These are phyloP conservation scores for Mixornis gularis DNA, from an alignment of 2,113 vertebrate genomes.

Conservation along the genomic window DNA sequence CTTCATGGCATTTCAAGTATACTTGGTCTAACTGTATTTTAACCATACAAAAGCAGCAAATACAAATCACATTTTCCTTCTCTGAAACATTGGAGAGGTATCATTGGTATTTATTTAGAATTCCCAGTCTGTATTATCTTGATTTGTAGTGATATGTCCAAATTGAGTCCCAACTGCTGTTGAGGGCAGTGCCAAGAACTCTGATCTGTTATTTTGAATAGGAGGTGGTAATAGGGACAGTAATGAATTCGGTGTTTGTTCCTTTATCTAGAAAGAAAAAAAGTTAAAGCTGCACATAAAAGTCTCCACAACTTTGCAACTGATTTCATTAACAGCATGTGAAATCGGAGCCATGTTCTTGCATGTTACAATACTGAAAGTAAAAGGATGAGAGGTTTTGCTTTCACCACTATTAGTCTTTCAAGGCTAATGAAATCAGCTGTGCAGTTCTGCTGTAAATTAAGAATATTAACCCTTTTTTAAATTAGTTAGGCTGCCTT, in stretches of 20 bases:
- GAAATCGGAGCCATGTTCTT: not conserved
- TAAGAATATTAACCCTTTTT: not conserved
- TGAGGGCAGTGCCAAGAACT: slow-evolving; percentile 53
- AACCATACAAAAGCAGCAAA: slow-evolving; percentile 67
- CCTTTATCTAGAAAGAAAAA: slow-evolving; percentile 83
- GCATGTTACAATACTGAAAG: not conserved
- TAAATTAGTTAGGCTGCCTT: not conserved
- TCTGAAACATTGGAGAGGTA: slow-evolving; percentile 58
- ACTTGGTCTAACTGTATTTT: slow-evolving; percentile 39
- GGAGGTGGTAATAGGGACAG: slow-evolving; percentile 88
- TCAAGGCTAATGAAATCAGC: not conserved
- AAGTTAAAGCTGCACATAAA: not conserved
- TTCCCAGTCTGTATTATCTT: slow-evolving; percentile 65
- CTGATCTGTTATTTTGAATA: slow-evolving; percentile 72
- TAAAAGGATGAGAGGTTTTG: not conserved
- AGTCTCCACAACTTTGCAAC: not conserved
- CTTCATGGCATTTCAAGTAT: slow-evolving; percentile 72
- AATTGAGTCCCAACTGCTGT: slow-evolving; percentile 20
- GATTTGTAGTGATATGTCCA: slow-evolving; percentile 28
- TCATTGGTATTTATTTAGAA: slow-evolving; percentile 61
- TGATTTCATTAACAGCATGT: not conserved
- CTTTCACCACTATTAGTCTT: not conserved
- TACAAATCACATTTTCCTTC: slow-evolving; percentile 64
- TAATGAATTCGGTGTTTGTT: slow-evolving; percentile 83
- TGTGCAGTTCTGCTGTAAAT: not conserved